A percentile compares a stretch with the other conserved stretches of the same genome.
Conservation (phyloP, 2,888 invertebrate species). For the Hirtodrosophila confusa region DNA sequence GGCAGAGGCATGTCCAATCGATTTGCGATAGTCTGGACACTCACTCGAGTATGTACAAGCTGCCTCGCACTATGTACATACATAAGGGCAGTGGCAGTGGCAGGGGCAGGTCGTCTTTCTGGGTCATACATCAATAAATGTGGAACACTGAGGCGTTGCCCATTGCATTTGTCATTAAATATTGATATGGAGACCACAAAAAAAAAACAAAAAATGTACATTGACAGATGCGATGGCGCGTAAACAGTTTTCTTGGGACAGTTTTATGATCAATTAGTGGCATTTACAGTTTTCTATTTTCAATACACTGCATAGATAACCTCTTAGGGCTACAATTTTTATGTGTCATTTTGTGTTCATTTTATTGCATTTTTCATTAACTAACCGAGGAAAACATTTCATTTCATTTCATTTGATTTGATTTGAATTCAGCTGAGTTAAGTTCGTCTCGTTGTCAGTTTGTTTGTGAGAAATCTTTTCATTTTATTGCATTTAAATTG, state of each 20-base stretch:
- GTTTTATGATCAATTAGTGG: conserved; percentile 76
- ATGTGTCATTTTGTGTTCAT: conserved; percentile 64
- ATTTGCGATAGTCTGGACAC: conserved; percentile 59
- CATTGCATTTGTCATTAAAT: conserved; percentile 65
- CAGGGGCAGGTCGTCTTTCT: conserved; percentile 42
- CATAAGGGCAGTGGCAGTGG: not conserved
- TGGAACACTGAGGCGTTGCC: conserved; percentile 56
- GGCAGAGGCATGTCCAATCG: conserved; percentile 68
- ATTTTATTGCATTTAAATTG: conserved; percentile 77
- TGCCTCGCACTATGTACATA: not conserved
- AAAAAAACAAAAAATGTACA: conserved; percentile 17
- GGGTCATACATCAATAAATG: conserved; percentile 74
- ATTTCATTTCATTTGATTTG: conserved; percentile 42
- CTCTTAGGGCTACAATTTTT: conserved; percentile 33
- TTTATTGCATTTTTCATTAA: conserved; percentile 73
- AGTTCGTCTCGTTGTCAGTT: conserved; percentile 29
- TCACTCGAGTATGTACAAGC: too few relatives aligned
- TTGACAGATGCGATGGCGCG: conserved; percentile 29
- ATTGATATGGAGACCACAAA: conserved; percentile 25
- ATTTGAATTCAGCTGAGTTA: conserved; percentile 10
- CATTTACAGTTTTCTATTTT: conserved; percentile 62
- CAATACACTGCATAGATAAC: conserved; percentile 52
- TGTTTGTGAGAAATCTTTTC: conserved; percentile 60
- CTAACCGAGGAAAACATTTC: conserved; percentile 66
- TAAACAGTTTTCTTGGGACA: conserved; percentile 22